Percentiles rank a stretch among this genome's conserved stretches.
Conservation (phyloP, 2,797 vertebrate species). For the Helarctos malayanus region DNA sequence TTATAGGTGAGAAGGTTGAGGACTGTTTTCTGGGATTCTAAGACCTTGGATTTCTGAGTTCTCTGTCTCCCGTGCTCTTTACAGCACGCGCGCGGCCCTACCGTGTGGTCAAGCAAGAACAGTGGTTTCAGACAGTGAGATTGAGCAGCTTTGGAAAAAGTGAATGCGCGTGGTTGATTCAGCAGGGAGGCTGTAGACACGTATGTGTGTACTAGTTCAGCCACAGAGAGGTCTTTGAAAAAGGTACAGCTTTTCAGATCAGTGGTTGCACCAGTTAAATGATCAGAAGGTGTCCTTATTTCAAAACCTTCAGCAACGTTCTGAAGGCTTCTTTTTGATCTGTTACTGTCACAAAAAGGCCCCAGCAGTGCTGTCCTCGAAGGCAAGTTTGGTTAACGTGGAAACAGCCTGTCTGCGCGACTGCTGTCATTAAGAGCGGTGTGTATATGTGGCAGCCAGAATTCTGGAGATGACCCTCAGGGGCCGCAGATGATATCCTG, state of each 20-base stretch:
- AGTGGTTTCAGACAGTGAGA: neutral
- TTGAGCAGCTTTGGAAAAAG: conserved; percentile 10
- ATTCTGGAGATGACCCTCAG: neutral
- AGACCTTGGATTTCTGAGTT: neutral
- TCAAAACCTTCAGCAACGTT: neutral
- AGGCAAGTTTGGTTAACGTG: neutral
- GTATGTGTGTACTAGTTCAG: neutral
- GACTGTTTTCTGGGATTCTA: neutral
- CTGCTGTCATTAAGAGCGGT: neutral
- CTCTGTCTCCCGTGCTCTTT: neutral
- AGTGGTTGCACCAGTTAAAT: neutral
- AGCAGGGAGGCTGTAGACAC: neutral
- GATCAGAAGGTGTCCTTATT: conserved; percentile 38
- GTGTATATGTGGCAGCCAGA: neutral
- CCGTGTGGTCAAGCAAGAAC: neutral
- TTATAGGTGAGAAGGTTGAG: neutral
- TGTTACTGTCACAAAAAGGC: neutral
- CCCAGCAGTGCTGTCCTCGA: neutral
- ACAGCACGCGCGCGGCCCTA: neutral
- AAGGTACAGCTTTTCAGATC: conserved; percentile 44
- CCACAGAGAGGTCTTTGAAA: neutral
- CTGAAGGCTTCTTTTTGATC: conserved; percentile 12
- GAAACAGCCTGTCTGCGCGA: neutral
- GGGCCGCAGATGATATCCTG: neutral
- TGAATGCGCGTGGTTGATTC: neutral